Conservation (phyloP, 2,888 invertebrate species). For the Epinotia brunnichana region DNA sequence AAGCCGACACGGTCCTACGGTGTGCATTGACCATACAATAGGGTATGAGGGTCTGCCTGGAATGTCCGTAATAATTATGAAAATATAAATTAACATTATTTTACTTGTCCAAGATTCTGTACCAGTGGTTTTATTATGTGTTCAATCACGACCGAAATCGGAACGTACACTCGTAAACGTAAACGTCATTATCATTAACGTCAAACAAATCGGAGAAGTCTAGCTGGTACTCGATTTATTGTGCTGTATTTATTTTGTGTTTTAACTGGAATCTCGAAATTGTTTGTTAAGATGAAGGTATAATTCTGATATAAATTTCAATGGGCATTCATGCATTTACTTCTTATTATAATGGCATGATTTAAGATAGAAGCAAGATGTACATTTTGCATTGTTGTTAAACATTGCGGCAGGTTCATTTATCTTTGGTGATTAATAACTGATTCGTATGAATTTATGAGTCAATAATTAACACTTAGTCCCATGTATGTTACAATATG, state of each 20-base stretch:
- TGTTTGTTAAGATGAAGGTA: constrained; percentile 23
- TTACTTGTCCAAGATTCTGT: too few species aligned
- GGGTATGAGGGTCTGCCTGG: too few species aligned
- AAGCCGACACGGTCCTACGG: too few species aligned
- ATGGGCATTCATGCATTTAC: background rate
- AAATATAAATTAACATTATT: too few species aligned
- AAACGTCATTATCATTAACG: constrained; percentile 10
- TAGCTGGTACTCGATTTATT: constrained; percentile 35
- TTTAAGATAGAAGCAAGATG: background rate
- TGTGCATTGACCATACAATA: too few species aligned
- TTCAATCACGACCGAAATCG: background rate
- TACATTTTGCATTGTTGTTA: constrained; percentile 32
- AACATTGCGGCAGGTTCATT: constrained; percentile 21
- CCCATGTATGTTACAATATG: background rate
- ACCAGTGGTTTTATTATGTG: too few species aligned
- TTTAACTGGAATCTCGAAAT: background rate
- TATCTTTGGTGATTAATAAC: constrained; percentile 9
- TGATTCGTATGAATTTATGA: background rate
- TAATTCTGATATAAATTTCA: background rate
- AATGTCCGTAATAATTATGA: too few species aligned
- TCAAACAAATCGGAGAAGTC: constrained; percentile 26
- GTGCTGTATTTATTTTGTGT: constrained; percentile 30
- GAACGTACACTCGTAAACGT: background rate
- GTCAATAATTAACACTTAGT: background rate
- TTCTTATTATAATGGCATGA: background rate